Percentiles rank a stretch among this genome's conserved stretches.
phyloP scores from a whole-genome alignment of 2,113 vertebrate species.

The Formicarius rufipectus region DNA sequence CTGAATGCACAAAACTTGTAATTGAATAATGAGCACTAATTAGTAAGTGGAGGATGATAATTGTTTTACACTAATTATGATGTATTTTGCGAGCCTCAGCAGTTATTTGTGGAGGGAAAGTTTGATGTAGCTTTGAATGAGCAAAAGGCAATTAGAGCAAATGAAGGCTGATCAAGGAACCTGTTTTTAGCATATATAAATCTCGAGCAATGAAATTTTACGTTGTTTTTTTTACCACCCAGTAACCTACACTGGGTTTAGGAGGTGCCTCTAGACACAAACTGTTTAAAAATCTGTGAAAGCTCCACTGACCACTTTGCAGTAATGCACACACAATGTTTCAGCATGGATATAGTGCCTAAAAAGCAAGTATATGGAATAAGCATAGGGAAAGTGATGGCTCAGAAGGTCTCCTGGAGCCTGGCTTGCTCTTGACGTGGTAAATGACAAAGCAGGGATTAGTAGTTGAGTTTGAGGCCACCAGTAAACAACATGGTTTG shows the following conservation, averaged over 20 bases:
- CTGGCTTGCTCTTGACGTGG: background rate
- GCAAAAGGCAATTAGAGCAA: background rate
- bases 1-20: background rate
- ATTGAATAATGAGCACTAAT: slow-evolving; percentile 21
- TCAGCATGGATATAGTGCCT: background rate
- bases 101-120: background rate
- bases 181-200: background rate
- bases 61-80: background rate
- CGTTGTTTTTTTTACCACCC: background rate
- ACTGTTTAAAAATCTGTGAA: background rate
- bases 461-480: background rate
- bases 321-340: background rate
- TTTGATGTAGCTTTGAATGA: background rate
- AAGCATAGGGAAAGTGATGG: background rate
- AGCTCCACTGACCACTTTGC: background rate
- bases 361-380: background rate
- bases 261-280: background rate
- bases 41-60: background rate
- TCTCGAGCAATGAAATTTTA: background rate
- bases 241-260: background rate
- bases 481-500: background rate
- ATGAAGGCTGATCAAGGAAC: background rate
- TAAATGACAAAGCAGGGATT: background rate
- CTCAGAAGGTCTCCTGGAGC: background rate
- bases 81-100: background rate